Percentiles rank a stretch among this genome's conserved stretches.
Evolutionary conservation across 2,888 invertebrate genomes (phyloP).

Genomic region (Hetaerina titia): DNA sequence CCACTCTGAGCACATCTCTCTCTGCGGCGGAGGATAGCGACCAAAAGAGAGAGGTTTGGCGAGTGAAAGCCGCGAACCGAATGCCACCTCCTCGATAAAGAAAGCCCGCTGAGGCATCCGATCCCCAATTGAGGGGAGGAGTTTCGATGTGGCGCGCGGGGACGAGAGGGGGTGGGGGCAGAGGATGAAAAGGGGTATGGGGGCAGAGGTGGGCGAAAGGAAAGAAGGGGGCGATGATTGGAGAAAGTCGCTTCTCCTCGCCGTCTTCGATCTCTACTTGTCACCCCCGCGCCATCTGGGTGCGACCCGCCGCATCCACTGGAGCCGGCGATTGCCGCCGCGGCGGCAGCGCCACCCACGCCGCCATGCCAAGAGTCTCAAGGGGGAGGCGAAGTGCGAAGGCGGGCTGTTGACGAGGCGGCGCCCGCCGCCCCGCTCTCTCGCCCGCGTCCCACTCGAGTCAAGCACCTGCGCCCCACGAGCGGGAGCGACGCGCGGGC

Average conservation of each 20-base stretch:
- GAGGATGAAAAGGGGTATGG: neutral
- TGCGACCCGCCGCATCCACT: constrained; percentile 52
- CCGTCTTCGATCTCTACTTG: constrained; percentile 46
- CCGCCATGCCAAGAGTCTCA: neutral
- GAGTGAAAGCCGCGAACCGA: constrained; percentile 54
- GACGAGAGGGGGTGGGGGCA: neutral
- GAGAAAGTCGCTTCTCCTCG: constrained; percentile 6
- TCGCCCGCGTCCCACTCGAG: neutral
- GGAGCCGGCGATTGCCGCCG: neutral
- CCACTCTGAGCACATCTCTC: neutral
- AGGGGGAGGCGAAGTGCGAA: neutral
- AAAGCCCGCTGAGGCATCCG: constrained; percentile 40
- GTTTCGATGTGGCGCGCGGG: neutral
- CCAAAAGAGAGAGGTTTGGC: neutral
- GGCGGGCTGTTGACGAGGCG: constrained; percentile 1
- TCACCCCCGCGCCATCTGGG: constrained; percentile 63
- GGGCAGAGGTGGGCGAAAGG: neutral
- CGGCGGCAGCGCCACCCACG: neutral
- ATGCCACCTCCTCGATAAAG: constrained; percentile 23
- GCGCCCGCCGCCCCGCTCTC: constrained; percentile 11
- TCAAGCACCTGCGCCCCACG: neutral
- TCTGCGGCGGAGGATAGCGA: neutral
- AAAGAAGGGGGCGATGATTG: constrained; percentile 63
- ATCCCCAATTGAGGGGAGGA: constrained; percentile 16
- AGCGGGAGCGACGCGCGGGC: neutral